A percentile compares a stretch with the other conserved stretches of the same genome.
These are phyloP conservation scores for Hylaeus anthracinus DNA, from an alignment of 1,140 invertebrate species.

Conservation along the genomic window DNA sequence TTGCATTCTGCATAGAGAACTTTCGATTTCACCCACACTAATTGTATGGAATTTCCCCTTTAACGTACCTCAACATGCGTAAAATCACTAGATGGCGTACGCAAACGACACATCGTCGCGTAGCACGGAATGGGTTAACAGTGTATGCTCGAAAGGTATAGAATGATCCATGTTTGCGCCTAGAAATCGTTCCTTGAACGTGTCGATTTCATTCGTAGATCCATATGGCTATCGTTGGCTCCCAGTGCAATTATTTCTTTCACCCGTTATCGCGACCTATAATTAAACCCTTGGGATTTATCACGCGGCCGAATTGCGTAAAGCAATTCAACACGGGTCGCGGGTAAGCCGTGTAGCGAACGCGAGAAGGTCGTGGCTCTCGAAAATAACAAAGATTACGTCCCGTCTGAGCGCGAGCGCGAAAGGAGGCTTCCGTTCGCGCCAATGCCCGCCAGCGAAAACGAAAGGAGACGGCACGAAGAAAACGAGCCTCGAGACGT, in stretches of 20 bases:
- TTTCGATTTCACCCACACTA: no score
- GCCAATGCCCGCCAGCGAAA: slow-evolving; percentile 12
- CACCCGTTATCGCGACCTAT: slow-evolving; percentile 52
- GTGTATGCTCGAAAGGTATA: no score
- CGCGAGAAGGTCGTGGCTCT: slow-evolving; percentile 22
- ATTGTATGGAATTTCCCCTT: no score
- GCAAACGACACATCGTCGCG: no score
- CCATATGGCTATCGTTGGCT: slow-evolving; percentile 3
- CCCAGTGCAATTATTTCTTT: slow-evolving; percentile 51
- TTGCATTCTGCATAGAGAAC: no score
- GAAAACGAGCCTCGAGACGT: slow-evolving; percentile 4
- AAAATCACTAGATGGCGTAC: no score
- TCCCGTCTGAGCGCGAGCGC: no score
- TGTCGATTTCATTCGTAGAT: slow-evolving; percentile 7
- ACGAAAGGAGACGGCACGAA: slow-evolving; percentile 5
- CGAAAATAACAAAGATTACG: slow-evolving; percentile 36
- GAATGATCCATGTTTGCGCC: no score
- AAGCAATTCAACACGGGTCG: slow-evolving; percentile 57
- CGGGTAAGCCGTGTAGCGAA: slow-evolving; percentile 9
- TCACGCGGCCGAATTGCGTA: slow-evolving; percentile 58
- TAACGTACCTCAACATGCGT: no score
- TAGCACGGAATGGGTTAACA: no score
- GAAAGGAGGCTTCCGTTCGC: not conserved
- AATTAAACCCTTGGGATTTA: slow-evolving; percentile 59
- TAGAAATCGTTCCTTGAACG: not conserved